A percentile compares a stretch with the other conserved stretches of the same genome.
Conservation (phyloP, 2,113 vertebrate species). For the Fregata magnificens region DNA sequence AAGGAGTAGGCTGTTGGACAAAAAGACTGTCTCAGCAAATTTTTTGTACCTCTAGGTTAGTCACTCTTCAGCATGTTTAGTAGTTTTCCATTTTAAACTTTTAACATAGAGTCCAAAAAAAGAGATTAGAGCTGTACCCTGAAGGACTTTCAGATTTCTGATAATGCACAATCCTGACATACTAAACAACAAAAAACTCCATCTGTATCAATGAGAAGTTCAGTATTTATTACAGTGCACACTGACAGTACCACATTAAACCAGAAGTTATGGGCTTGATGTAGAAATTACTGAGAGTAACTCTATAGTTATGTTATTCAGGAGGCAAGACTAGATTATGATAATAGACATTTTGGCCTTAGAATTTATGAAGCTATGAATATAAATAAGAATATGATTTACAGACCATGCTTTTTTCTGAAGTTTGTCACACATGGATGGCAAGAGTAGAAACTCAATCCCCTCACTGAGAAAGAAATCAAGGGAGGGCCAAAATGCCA, state of each 20-base stretch:
- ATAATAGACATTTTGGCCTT: conserved; percentile 35
- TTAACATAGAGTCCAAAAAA: background rate
- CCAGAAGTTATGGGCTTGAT: conserved; percentile 23
- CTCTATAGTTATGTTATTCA: conserved; percentile 26
- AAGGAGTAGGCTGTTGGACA: background rate
- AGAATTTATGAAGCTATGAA: conserved; percentile 51
- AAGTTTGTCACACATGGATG: background rate
- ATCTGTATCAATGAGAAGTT: background rate
- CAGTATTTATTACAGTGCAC: conserved; percentile 7
- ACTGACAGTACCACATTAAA: conserved; percentile 31
- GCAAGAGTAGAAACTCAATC: background rate
- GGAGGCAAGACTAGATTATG: conserved; percentile 40
- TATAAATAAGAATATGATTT: conserved; percentile 47
- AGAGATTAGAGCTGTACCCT: background rate
- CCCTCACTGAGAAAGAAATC: background rate
- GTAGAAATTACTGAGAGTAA: conserved; percentile 43
- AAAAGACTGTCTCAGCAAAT: background rate
- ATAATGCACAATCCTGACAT: background rate
- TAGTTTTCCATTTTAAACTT: background rate
- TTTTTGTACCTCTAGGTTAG: background rate
- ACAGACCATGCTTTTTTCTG: background rate
- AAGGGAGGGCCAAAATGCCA: background rate
- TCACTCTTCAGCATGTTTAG: background rate
- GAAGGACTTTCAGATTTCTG: conserved; percentile 20
- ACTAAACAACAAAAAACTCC: background rate